Evolutionary conservation across 2,797 vertebrate species (phyloP).

Genomic region (Psittacula derbiana): DNA sequence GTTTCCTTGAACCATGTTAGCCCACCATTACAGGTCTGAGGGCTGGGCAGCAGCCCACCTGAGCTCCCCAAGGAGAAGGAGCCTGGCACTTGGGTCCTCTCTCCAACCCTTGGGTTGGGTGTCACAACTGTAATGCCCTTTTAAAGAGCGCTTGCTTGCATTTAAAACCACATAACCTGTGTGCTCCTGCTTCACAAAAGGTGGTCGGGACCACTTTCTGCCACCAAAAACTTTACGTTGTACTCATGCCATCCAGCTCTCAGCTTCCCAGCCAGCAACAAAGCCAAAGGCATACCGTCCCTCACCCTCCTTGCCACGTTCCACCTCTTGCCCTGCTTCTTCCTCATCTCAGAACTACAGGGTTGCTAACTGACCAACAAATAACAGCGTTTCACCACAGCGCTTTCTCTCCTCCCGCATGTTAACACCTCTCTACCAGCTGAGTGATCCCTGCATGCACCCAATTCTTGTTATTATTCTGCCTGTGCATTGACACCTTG

Average conservation of each 20-base stretch:
- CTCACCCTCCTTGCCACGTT: rapidly evolving
- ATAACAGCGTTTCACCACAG: neutral
- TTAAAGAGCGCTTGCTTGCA: neutral
- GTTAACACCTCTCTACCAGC: constrained; percentile 37
- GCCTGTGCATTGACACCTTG: constrained; percentile 49
- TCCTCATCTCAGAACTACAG: neutral
- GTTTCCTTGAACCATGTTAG: neutral
- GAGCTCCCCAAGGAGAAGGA: neutral
- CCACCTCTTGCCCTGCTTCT: neutral
- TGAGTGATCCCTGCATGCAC: constrained; percentile 1
- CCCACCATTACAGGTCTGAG: neutral
- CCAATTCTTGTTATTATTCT: neutral
- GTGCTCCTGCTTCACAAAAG: neutral
- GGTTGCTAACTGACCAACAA: neutral
- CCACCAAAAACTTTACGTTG: rapidly evolving
- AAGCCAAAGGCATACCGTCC: neutral
- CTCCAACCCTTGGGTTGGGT: neutral
- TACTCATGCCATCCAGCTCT: rapidly evolving
- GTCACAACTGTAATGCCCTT: neutral
- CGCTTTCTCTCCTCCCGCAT: neutral
- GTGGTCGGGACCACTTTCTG: neutral
- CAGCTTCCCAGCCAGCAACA: neutral
- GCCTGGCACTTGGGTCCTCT: neutral
- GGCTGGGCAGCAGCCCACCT: neutral
- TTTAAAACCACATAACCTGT: neutral